phyloP scores from a whole-genome alignment of 2,113 vertebrate species.

The Pollimyrus isidori region DNA sequence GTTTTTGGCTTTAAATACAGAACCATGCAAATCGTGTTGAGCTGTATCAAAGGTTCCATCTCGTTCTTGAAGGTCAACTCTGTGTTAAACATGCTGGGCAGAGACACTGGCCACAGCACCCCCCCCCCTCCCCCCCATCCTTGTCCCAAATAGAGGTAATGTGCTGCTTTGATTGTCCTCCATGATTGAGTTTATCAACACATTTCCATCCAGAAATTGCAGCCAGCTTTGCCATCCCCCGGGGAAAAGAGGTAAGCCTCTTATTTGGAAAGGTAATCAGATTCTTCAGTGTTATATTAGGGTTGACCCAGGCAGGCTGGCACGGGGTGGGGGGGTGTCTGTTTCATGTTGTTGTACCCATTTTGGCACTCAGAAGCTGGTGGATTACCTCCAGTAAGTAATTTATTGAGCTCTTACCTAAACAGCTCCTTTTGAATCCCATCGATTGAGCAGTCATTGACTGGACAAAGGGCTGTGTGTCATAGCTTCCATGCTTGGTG shows the following conservation, averaged over 20 bases:
- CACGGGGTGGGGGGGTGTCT: background rate
- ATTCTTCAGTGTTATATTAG: conserved; percentile 13
- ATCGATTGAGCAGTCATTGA: conserved; percentile 1
- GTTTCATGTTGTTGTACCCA: conserved; percentile 13
- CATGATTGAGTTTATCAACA: conserved; percentile 18
- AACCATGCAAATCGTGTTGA: background rate
- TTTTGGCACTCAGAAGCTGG: background rate
- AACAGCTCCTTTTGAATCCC: conserved; percentile 5
- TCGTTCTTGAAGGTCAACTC: conserved; percentile 28
- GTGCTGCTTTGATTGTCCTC: conserved; percentile 18
- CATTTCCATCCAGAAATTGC: conserved; percentile 14
- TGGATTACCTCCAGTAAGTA: conserved; percentile 17
- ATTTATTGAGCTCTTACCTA: background rate
- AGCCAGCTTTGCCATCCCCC: conserved; percentile 1
- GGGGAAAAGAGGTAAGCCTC: conserved; percentile 14
- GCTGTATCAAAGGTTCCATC: background rate
- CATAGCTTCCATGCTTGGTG: background rate
- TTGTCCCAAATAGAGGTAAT: background rate
- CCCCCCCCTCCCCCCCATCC: background rate
- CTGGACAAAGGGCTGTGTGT: background rate
- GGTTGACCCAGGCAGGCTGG: background rate
- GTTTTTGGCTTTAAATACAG: background rate
- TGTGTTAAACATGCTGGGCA: conserved; percentile 18
- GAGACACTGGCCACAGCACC: background rate
- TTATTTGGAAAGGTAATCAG: conserved; percentile 20